A percentile compares a stretch with the other conserved stretches of the same genome.
phyloP scores from a whole-genome alignment of 2,113 vertebrate species.

The Calyptommatus sinebrachiatus region DNA sequence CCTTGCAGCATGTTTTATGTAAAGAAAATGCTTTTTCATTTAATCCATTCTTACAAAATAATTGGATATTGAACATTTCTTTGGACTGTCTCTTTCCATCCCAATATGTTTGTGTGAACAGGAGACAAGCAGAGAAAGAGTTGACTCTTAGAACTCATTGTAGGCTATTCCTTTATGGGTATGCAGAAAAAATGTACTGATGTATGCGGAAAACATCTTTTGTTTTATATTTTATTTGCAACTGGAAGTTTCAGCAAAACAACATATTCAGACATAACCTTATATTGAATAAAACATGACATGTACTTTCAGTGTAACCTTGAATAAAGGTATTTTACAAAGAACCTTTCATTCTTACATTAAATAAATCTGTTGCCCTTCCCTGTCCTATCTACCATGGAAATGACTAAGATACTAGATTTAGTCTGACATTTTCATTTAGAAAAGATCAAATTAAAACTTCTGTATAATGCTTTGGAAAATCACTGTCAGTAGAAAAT shows the following conservation, averaged over 20 bases:
- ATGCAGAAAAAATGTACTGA: not conserved
- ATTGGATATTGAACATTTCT: not conserved
- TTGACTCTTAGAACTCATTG: not conserved
- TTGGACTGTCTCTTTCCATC: not conserved
- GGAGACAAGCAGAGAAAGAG: not conserved
- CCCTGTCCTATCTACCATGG: too few species aligned
- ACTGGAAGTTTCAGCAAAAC: too few species aligned
- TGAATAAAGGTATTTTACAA: too few species aligned
- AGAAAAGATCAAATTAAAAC: not conserved
- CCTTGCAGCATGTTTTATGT: not conserved
- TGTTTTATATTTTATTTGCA: too few species aligned
- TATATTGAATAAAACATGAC: too few species aligned
- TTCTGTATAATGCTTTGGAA: not conserved
- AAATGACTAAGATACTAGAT: not conserved
- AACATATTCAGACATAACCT: too few species aligned
- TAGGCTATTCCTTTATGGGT: not conserved
- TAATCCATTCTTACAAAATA: not conserved
- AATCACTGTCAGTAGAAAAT: not conserved
- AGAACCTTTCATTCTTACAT: too few species aligned
- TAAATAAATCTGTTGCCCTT: too few species aligned
- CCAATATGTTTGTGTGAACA: rapidly evolving
- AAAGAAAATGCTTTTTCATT: not conserved
- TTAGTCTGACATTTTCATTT: not conserved
- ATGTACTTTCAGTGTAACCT: too few species aligned
- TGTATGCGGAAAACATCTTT: not conserved